phyloP scores from a whole-genome alignment of 2,797 vertebrate species.

The Coendou prehensilis region DNA sequence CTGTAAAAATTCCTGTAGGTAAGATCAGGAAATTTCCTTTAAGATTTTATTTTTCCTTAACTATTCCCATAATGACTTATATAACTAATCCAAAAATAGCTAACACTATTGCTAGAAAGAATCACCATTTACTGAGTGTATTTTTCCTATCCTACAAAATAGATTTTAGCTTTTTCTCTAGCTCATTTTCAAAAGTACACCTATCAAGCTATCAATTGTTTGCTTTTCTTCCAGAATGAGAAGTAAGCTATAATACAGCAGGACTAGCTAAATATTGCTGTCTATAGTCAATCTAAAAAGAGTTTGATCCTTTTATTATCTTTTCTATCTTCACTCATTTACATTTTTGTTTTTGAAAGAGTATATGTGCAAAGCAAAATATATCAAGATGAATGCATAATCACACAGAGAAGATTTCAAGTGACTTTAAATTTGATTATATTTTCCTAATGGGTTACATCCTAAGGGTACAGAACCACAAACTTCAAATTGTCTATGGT shows the following conservation, averaged over 20 bases:
- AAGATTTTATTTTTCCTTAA: constrained; percentile 52
- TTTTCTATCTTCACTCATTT: background rate
- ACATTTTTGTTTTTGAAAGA: constrained; percentile 36
- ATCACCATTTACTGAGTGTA: background rate
- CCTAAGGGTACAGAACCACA: background rate
- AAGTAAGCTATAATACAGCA: background rate
- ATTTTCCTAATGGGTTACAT: background rate
- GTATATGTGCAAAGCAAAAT: background rate
- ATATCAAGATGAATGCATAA: background rate
- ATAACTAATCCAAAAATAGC: constrained; percentile 11
- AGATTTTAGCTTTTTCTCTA: constrained; percentile 50
- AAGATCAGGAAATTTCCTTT: constrained; percentile 52
- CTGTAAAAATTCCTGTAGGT: background rate
- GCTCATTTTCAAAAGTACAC: background rate
- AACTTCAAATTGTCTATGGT: background rate
- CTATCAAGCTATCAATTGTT: background rate
- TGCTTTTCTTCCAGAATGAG: background rate
- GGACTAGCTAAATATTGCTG: background rate
- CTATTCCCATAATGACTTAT: constrained; percentile 11
- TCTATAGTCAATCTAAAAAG: background rate
- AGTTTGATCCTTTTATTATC: background rate
- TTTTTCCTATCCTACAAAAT: constrained; percentile 46
- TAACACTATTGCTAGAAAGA: constrained; percentile 32
- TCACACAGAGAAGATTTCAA: background rate
- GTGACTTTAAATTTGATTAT: background rate